Conservation (phyloP, 2,888 invertebrate genomes). For the Microchrysa polita region DNA sequence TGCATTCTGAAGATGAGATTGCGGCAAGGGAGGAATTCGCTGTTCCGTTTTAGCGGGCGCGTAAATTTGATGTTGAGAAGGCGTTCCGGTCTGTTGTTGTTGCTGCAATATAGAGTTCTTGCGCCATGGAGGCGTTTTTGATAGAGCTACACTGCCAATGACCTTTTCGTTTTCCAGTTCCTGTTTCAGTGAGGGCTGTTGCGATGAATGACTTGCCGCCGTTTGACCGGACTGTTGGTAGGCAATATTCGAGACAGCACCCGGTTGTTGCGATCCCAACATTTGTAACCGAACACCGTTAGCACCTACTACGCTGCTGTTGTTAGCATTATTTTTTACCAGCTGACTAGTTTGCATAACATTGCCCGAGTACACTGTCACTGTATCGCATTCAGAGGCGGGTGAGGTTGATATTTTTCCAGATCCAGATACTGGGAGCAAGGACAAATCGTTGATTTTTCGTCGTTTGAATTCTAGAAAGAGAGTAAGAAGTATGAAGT, state of each 20-base stretch:
- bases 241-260: conserved; percentile 24
- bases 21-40: conserved; percentile 55
- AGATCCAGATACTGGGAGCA: conserved; percentile 23
- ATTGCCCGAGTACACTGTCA: conserved; percentile 49
- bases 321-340: conserved; percentile 30
- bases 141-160: conserved; percentile 53
- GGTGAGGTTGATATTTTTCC: conserved; percentile 49
- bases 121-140: conserved; percentile 56
- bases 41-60: conserved; percentile 50
- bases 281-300: conserved; percentile 31
- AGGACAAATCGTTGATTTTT: conserved; percentile 53
- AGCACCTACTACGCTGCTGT: background rate
- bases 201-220: conserved; percentile 33
- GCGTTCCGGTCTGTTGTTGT: conserved; percentile 9
- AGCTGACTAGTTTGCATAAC: conserved; percentile 51
- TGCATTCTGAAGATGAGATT: conserved; percentile 51
- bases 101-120: conserved; percentile 51
- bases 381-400: conserved; percentile 50
- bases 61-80: background rate
- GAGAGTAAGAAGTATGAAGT: background rate
- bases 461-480: conserved; percentile 56
- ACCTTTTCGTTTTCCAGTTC: conserved; percentile 49
- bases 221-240: conserved; percentile 21
- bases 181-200: conserved; percentile 34
- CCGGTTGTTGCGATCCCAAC: conserved; percentile 21